These are phyloP conservation scores for Procavia capensis DNA, from an alignment of 2,113 vertebrate species.

Conservation along the genomic window DNA sequence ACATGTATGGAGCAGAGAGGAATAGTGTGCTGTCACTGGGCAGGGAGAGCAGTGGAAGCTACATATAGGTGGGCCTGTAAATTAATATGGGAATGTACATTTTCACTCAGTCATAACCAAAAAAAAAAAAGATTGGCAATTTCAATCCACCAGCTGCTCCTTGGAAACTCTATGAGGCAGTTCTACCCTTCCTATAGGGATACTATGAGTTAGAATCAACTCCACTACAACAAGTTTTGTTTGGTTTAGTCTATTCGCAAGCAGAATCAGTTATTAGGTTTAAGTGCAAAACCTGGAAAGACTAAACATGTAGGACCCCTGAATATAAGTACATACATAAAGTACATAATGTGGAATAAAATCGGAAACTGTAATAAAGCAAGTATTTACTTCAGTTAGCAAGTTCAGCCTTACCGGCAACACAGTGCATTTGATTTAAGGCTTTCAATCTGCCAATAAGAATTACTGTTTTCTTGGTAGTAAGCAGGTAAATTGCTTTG, in stretches of 20 bases:
- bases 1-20: too few species aligned
- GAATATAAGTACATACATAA: background rate
- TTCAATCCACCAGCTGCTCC: too few species aligned
- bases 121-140: background rate
- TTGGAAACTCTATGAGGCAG: too few species aligned
- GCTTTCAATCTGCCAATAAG: background rate
- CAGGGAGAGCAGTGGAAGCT: too few species aligned
- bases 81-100: too few species aligned
- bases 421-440: background rate
- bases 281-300: background rate
- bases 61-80: too few species aligned
- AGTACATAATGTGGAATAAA: background rate
- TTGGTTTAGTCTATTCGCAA: too few species aligned
- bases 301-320: background rate
- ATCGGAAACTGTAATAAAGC: background rate
- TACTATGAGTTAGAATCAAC: too few species aligned
- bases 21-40: too few species aligned
- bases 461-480: background rate
- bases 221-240: too few species aligned
- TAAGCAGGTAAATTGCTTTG: slow-evolving; percentile 12
- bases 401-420: background rate
- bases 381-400: background rate
- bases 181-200: too few species aligned
- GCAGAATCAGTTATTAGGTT: background rate
- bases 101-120: too few species aligned